phyloP scores from a whole-genome alignment of 2,113 vertebrate species.

The Taxidea taxus region DNA sequence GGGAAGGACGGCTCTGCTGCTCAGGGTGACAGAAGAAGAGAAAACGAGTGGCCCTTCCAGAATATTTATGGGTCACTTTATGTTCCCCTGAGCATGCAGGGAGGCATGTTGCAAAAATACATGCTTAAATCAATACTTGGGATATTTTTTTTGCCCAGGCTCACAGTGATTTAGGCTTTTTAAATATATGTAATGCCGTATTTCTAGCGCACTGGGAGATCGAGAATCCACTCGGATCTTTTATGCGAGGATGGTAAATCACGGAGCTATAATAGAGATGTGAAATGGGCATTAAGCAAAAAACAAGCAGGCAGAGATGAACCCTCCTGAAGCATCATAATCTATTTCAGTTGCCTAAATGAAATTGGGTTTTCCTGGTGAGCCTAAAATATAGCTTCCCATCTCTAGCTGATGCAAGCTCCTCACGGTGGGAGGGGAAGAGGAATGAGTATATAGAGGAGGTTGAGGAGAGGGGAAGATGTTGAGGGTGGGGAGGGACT shows the following conservation, averaged over 20 bases:
- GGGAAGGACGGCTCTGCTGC: not conserved
- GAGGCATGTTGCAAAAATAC: conserved; percentile 56
- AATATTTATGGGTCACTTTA: conserved; percentile 68
- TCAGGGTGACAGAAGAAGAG: conserved; percentile 31
- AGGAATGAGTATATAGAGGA: not conserved
- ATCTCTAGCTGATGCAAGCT: not conserved
- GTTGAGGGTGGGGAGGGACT: not conserved
- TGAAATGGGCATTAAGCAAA: conserved; percentile 54
- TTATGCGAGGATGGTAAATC: conserved; percentile 62
- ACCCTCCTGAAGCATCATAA: conserved; percentile 22
- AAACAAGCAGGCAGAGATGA: conserved; percentile 43
- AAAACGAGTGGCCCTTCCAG: conserved; percentile 43
- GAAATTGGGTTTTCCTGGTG: not conserved
- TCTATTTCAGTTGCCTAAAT: conserved; percentile 58
- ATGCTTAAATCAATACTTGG: conserved; percentile 69
- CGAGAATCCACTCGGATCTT: conserved; percentile 25
- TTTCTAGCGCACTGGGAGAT: conserved; percentile 52
- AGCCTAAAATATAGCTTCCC: conserved; percentile 41
- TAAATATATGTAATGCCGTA: conserved; percentile 61
- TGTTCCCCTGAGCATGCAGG: not conserved
- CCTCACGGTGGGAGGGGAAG: not conserved
- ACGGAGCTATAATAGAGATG: conserved; percentile 55
- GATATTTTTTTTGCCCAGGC: conserved; percentile 2
- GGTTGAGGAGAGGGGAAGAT: not conserved
- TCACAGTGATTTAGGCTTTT: conserved; percentile 66